These are phyloP conservation scores for Pecten maximus DNA, from an alignment of 2,888 invertebrate species.

Conservation along the genomic window DNA sequence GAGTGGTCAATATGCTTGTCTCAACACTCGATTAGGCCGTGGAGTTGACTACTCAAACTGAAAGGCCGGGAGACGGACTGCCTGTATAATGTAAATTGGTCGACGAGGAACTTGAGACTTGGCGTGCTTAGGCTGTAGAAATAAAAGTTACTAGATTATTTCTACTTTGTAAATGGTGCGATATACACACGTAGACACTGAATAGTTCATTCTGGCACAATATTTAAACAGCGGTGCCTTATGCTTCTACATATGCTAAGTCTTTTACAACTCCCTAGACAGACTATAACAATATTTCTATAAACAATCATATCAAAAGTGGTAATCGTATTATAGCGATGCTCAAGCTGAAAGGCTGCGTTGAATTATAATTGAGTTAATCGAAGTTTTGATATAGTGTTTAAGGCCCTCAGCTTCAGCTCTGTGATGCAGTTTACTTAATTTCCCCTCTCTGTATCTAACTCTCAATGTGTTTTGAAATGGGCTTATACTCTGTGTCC, in stretches of 20 bases:
- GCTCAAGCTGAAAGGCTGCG: no score
- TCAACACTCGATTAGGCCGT: background rate
- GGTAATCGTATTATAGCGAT: no score
- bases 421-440: no score
- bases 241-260: background rate
- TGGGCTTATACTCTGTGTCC: no score
- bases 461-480: no score
- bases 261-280: background rate
- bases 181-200: background rate
- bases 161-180: background rate
- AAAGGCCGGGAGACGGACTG: background rate
- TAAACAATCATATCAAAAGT: no score
- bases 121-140: background rate
- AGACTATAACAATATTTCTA: no score
- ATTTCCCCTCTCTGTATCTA: no score
- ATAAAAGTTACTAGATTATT: background rate
- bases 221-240: background rate
- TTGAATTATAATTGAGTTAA: no score
- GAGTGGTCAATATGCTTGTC: background rate
- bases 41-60: background rate
- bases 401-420: no score
- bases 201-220: background rate
- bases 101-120: background rate
- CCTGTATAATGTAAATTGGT: background rate
- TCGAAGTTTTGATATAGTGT: no score